Base-by-base conservation (phyloP, 1,140 invertebrate species). In the Eumaeus atala region DNA sequence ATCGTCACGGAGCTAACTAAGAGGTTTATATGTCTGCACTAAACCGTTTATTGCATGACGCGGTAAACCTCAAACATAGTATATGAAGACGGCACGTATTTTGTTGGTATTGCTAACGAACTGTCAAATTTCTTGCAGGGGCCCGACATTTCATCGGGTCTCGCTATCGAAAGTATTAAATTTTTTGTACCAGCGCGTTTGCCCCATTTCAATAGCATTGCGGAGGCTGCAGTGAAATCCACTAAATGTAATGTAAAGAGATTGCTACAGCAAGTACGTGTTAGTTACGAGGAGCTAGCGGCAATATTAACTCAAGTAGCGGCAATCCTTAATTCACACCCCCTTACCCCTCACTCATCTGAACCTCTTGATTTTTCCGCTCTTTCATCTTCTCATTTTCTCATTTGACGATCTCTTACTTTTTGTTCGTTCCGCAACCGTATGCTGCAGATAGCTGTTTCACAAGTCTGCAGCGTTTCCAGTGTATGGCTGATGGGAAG, bases 361-460 rank as follows among this genome's bases (percentile, higher is more conserved):
- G 11, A 77, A 55, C 61, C 67, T 8, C 51, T 42, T 33, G 74
- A 81, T 28, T 35, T 64, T n/a, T 49, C 57, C 10, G 48, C 56
- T 8, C 52, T 83, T 8, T 75, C 72, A 33, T 68, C 73, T 8
- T 62, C 64, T 1, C 73, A 77, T 51, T 75, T 75, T 51, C 48
- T 79, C 0, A 70, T 76, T 54, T 71, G 83, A 55, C 18, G 55
- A 36, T 14, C 69, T 37, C 16, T 73, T 16, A 64, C n/a, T 38
- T 16, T 65, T 56, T 21, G 48, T 65, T 7, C 62, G 50, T 9
- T 12, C 17, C 11, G 49, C 12, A 59, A n/a, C n/a, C n/a, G n/a
- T n/a, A n/a, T n/a, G n/a, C n/a, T n/a, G n/a, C 28, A 55, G 14
- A n/a, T 58, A 10, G 18, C 28, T 18, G 36, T 37, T 5, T 51